Evolutionary conservation across 2,888 invertebrate species (phyloP).

Genomic region (Arctia plantaginis): DNA sequence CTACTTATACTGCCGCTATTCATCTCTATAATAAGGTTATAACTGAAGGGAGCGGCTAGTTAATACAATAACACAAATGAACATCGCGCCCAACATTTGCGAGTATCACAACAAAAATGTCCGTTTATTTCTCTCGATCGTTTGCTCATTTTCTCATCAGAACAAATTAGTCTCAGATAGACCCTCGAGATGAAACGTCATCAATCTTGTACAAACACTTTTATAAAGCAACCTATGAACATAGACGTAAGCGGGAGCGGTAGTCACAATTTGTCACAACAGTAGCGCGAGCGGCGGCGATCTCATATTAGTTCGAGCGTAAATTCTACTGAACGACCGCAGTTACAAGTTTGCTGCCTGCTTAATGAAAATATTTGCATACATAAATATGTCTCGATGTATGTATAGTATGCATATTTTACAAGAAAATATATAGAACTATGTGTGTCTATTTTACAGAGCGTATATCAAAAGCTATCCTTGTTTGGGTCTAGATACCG

Average conservation of each 20-base stretch:
- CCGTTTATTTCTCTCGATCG: slow-evolving; percentile 13
- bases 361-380: neutral
- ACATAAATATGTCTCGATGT: neutral
- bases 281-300: neutral
- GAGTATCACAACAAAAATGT: slow-evolving; percentile 10
- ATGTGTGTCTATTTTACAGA: neutral
- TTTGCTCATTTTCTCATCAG: slow-evolving; percentile 20
- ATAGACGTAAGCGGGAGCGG: neutral
- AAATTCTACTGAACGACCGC: neutral
- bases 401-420: neutral
- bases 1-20: neutral
- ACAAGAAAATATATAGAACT: neutral
- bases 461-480: too few relatives aligned
- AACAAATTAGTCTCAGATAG: slow-evolving; percentile 22
- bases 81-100: neutral
- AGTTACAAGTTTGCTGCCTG: neutral
- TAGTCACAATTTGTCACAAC: neutral
- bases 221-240: neutral
- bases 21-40: neutral
- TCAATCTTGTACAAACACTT: slow-evolving; percentile 23
- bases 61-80: neutral
- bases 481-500: too few relatives aligned
- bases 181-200: slow-evolving; percentile 20
- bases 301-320: neutral
- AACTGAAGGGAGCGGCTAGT: neutral